A percentile compares a stretch with the other conserved stretches of the same genome.
phyloP scores from a whole-genome alignment of 2,113 vertebrate species.

The Podarcis muralis region DNA sequence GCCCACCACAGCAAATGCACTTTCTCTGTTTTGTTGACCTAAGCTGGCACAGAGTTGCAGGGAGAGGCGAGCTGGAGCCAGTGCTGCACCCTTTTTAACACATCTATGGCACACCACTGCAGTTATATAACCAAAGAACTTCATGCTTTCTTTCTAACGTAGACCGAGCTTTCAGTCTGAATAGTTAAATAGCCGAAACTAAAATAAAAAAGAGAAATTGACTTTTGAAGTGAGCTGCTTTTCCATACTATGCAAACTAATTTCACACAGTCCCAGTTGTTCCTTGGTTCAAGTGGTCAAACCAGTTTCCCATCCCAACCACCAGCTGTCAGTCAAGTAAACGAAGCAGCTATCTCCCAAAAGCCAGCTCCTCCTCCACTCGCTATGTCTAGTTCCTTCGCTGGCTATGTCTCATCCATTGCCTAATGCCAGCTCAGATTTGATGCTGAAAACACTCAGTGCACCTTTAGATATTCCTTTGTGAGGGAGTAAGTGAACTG shows the following conservation, averaged over 20 bases:
- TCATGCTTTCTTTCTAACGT: neutral
- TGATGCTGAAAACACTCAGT: neutral
- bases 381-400: neutral
- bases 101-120: neutral
- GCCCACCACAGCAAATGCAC: constrained; percentile 14
- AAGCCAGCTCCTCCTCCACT: neutral
- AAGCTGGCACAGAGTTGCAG: neutral
- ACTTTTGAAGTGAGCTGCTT: neutral
- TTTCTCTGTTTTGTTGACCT: neutral
- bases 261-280: neutral
- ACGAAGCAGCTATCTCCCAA: neutral
- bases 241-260: neutral
- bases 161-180: neutral
- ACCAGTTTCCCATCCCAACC: neutral
- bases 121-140: constrained; percentile 9
- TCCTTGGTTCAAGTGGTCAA: constrained; percentile 3
- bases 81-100: neutral
- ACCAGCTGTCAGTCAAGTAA: constrained; percentile 6
- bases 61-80: neutral
- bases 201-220: neutral
- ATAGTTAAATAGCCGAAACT: neutral
- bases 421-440: neutral
- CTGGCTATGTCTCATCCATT: neutral
- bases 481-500: neutral
- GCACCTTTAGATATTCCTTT: too few relatives aligned